Percentiles rank a stretch among this genome's conserved stretches.
Conservation (phyloP, 1,140 invertebrate genomes). For the Euura saliciscinereae region DNA sequence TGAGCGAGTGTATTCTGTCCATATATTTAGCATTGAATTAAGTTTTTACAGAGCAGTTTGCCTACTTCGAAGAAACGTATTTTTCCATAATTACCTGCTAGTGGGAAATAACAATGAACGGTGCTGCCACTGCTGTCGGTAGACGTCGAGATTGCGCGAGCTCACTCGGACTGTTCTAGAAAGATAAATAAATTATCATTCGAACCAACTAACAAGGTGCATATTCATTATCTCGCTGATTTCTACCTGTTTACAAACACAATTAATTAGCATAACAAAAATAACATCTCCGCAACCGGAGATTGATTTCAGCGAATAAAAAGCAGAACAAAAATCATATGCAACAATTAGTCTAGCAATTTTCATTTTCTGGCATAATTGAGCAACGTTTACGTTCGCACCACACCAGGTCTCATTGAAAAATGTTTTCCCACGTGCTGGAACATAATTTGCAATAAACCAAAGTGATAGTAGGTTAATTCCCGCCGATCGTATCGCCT, state of each 20-base stretch:
- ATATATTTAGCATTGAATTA: slow-evolving; percentile 8
- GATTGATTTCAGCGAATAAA: no score
- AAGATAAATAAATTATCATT: slow-evolving; percentile 52
- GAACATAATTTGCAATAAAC: slow-evolving; percentile 58
- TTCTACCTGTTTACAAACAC: background rate
- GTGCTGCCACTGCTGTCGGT: slow-evolving; percentile 11
- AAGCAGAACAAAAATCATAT: no score
- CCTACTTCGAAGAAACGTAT: slow-evolving; percentile 25
- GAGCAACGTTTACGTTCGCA: slow-evolving; percentile 54
- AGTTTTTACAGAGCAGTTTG: background rate
- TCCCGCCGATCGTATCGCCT: slow-evolving; percentile 52
- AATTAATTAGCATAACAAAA: background rate
- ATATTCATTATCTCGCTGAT: slow-evolving; percentile 32
- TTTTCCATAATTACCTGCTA: slow-evolving; percentile 48
- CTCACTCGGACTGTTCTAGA: slow-evolving; percentile 41
- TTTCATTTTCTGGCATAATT: slow-evolving; percentile 41
- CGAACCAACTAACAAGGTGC: slow-evolving; percentile 43
- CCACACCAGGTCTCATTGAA: slow-evolving; percentile 45
- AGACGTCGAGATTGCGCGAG: slow-evolving; percentile 36
- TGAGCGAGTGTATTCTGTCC: slow-evolving; percentile 15
- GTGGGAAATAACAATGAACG: slow-evolving; percentile 38
- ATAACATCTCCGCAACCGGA: no score
- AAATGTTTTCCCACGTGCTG: slow-evolving; percentile 55
- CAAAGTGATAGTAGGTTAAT: slow-evolving; percentile 59
- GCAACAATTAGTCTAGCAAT: no score